Evolutionary conservation across 2,797 vertebrate species (phyloP).

Genomic region (Rhynchonycteris naso): DNA sequence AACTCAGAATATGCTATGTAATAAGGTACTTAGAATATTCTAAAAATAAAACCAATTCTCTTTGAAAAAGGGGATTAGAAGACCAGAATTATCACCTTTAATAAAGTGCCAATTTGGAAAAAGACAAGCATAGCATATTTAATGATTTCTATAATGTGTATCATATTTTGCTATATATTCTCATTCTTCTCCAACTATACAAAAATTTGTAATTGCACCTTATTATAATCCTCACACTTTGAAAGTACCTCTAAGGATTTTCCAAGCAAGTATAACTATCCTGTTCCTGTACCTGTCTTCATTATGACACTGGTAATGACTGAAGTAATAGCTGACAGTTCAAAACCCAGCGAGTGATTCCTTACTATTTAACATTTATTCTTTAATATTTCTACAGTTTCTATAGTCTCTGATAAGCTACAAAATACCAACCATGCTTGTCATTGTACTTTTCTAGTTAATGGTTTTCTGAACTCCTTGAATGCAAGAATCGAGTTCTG

Average conservation of each 20-base stretch:
- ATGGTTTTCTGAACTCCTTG: not conserved
- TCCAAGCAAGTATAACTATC: not conserved
- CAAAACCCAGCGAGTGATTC: not conserved
- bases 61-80: conserved; percentile 15
- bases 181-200: not conserved
- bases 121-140: not conserved
- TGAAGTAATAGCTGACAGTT: not conserved
- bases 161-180: not conserved
- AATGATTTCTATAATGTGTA: not conserved
- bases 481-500: not conserved
- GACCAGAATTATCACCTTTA: not conserved
- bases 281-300: not conserved
- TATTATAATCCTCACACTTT: not conserved
- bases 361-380: not conserved
- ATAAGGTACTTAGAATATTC: not conserved
- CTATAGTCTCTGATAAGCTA: not conserved
- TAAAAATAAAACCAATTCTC: conserved; percentile 51
- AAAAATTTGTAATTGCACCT: not conserved
- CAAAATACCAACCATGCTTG: not conserved
- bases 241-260: conserved; percentile 1
- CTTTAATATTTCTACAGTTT: not conserved
- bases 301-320: not conserved
- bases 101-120: not conserved
- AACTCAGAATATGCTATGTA: not conserved
- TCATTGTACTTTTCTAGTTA: not conserved